These are phyloP conservation scores for Phyto melanocephala DNA, from an alignment of 2,888 invertebrate species.

Conservation along the genomic window DNA sequence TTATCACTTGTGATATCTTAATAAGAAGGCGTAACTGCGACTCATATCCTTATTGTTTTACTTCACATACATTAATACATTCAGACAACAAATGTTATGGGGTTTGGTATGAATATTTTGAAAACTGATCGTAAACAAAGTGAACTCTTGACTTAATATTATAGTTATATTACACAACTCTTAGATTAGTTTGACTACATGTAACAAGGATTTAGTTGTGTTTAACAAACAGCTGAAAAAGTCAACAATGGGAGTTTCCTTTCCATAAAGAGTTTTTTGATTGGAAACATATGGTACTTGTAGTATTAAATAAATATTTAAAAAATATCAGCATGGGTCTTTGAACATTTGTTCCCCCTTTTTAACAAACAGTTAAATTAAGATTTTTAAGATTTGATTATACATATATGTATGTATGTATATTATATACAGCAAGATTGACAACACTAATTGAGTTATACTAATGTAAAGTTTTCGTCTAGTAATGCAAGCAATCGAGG, in stretches of 20 bases:
- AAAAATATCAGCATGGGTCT: too few species aligned
- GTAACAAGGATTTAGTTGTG: not conserved
- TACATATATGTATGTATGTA: too few species aligned
- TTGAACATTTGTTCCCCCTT: too few species aligned
- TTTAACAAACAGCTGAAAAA: conserved; percentile 9
- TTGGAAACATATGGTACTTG: conserved; percentile 32
- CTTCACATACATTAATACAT: not conserved
- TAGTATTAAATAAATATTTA: too few species aligned
- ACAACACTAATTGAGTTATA: too few species aligned
- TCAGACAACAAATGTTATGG: not conserved
- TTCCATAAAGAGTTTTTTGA: conserved; percentile 18
- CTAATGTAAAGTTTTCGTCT: too few species aligned
- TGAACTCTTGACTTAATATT: conserved; percentile 13
- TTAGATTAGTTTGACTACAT: not conserved
- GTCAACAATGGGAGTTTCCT: conserved; percentile 13
- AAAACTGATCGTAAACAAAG: conserved; percentile 17
- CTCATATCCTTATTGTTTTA: conserved; percentile 37
- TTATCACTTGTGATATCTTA: conserved; percentile 58
- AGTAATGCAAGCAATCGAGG: too few species aligned
- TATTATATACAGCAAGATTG: too few species aligned
- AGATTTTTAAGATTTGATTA: too few species aligned
- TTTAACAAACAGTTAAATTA: too few species aligned
- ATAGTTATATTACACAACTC: not conserved
- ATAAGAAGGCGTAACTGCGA: conserved; percentile 49
- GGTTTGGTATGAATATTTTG: not conserved